phyloP scores from a whole-genome alignment of 2,797 vertebrate species.

The Eulemur albifrons region DNA sequence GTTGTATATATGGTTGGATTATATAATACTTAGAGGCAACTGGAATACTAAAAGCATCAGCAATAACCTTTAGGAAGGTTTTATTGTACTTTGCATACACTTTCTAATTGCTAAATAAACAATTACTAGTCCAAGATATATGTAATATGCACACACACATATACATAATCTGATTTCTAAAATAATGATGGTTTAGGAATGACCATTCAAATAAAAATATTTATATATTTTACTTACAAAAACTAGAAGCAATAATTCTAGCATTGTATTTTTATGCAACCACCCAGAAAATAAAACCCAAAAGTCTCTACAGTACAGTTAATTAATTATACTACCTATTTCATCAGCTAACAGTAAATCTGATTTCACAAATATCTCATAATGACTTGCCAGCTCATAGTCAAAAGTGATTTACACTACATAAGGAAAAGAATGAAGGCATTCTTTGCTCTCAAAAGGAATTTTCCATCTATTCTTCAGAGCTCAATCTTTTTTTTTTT shows the following conservation, averaged over 20 bases:
- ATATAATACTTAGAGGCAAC: not conserved
- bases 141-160: not conserved
- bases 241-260: slow-evolving; percentile 37
- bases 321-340: slow-evolving; percentile 49
- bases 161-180: not conserved
- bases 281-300: slow-evolving; percentile 26
- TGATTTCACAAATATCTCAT: slow-evolving; percentile 49
- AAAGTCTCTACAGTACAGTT: slow-evolving; percentile 12
- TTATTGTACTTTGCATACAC: not conserved
- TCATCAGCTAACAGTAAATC: slow-evolving; percentile 53
- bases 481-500: not conserved
- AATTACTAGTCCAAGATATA: not conserved
- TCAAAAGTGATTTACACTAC: slow-evolving; percentile 35
- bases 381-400: slow-evolving; percentile 42
- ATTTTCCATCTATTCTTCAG: slow-evolving; percentile 54
- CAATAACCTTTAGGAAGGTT: slow-evolving; percentile 2
- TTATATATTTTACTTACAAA: slow-evolving; percentile 42
- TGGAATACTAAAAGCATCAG: not conserved
- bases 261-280: slow-evolving; percentile 32
- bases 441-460: slow-evolving; percentile 39
- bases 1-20: not conserved
- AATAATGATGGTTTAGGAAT: slow-evolving; percentile 28
- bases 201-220: slow-evolving; percentile 47
- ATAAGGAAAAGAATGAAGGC: slow-evolving; percentile 29
- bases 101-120: slow-evolving; percentile 39